These are phyloP conservation scores for Dendrocincla tyrannina DNA, from an alignment of 2,797 vertebrate species.

Conservation along the genomic window DNA sequence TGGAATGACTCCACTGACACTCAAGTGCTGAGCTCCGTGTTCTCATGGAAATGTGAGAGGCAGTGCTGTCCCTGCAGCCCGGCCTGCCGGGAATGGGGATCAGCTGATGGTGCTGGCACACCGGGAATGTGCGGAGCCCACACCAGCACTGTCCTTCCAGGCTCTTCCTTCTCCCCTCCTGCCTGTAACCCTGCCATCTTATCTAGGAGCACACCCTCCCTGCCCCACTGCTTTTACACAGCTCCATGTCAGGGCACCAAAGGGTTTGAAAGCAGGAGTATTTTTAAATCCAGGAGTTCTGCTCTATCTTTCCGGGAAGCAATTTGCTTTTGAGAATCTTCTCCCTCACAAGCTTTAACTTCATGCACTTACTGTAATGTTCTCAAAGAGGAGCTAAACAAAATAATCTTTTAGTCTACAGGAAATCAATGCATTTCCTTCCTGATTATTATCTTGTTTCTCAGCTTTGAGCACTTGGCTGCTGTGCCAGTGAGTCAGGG, in stretches of 20 bases:
- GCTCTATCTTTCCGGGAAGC: neutral
- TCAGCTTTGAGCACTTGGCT: conserved; percentile 40
- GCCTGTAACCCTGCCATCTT: neutral
- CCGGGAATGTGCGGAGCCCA: neutral
- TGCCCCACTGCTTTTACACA: fast-evolving
- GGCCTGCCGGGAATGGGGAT: neutral
- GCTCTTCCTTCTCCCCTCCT: neutral
- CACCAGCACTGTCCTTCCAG: neutral
- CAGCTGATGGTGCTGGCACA: conserved; percentile 16
- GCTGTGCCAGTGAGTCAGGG: conserved; percentile 57
- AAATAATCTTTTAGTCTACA: conserved; percentile 54
- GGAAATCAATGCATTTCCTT: conserved; percentile 70
- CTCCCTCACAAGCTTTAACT: neutral
- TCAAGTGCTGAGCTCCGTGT: neutral
- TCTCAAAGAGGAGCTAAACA: conserved; percentile 49
- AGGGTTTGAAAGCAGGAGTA: neutral
- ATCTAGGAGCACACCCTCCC: neutral
- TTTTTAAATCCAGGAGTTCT: neutral
- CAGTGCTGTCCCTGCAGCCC: neutral
- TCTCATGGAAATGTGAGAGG: neutral
- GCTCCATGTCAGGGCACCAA: neutral
- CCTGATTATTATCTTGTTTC: conserved; percentile 64
- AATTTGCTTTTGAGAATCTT: conserved; percentile 2
- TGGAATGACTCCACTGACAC: neutral
- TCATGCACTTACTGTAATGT: conserved; percentile 42